Percentiles rank a stretch among this genome's conserved stretches.
phyloP scores from a whole-genome alignment of 2,797 vertebrate genomes.

The Harpagifer antarcticus region DNA sequence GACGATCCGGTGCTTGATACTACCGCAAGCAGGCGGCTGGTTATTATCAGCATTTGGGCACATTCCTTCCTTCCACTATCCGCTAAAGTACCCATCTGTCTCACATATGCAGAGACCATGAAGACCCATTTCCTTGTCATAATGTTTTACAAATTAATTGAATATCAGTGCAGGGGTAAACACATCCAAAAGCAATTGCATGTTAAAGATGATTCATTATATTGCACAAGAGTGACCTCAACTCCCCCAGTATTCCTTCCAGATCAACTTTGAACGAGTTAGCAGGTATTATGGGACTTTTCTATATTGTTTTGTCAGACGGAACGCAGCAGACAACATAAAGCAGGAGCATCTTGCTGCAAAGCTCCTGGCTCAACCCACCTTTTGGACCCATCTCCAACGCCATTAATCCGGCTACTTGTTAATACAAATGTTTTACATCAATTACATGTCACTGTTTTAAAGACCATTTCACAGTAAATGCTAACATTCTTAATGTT shows the following conservation, averaged over 20 bases:
- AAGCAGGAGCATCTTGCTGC: no score
- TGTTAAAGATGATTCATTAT: not conserved
- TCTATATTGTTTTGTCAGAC: not conserved
- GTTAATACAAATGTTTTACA: no score
- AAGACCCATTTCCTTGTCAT: not conserved
- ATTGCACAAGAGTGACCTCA: not conserved
- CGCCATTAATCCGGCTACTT: no score
- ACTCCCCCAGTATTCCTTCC: not conserved
- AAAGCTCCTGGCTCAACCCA: no score
- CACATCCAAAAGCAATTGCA: not conserved
- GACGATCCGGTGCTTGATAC: not conserved
- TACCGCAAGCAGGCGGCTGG: not conserved
- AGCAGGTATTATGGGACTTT: not conserved
- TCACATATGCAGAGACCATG: not conserved
- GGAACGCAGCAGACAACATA: not conserved
- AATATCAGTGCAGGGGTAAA: not conserved
- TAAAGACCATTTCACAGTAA: no score
- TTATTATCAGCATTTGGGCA: not conserved
- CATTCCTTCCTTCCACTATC: slow-evolving; percentile 1
- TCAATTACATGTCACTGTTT: no score
- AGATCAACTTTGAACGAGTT: not conserved
- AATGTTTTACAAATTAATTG: slow-evolving; percentile 1
- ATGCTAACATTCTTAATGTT: no score
- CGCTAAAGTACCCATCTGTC: not conserved
- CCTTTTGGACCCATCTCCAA: no score